These are phyloP conservation scores for Aramus guarauna DNA, from an alignment of 2,113 vertebrate genomes.

Conservation along the genomic window DNA sequence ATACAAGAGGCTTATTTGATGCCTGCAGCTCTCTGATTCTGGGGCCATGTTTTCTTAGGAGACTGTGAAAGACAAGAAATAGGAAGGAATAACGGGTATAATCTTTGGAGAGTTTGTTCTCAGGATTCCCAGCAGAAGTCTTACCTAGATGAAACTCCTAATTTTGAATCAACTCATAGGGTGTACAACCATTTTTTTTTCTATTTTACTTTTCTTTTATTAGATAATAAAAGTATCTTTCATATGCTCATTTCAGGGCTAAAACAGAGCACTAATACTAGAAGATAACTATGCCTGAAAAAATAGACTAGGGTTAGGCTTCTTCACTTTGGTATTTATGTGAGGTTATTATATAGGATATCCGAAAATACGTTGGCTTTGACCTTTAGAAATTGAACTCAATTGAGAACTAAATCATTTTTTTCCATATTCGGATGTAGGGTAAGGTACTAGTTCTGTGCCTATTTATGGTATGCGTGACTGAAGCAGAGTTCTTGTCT, in stretches of 20 bases:
- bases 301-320: neutral
- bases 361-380: neutral
- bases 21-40: neutral
- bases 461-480: neutral
- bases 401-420: neutral
- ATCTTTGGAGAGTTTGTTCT: neutral
- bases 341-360: neutral
- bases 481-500: neutral
- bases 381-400: neutral
- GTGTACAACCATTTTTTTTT: neutral
- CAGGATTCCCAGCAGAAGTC: neutral
- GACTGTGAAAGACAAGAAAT: neutral
- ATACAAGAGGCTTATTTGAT: neutral
- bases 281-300: neutral
- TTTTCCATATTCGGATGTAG: neutral
- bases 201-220: neutral
- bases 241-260: neutral
- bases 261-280: neutral
- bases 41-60: neutral
- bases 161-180: neutral
- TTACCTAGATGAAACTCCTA: neutral
- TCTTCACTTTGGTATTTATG: neutral
- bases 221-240: neutral
- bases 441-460: neutral
- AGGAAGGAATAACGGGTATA: neutral